Base-by-base conservation (phyloP, 2,888 invertebrate genomes). In the Eupeodes latifasciatus region DNA sequence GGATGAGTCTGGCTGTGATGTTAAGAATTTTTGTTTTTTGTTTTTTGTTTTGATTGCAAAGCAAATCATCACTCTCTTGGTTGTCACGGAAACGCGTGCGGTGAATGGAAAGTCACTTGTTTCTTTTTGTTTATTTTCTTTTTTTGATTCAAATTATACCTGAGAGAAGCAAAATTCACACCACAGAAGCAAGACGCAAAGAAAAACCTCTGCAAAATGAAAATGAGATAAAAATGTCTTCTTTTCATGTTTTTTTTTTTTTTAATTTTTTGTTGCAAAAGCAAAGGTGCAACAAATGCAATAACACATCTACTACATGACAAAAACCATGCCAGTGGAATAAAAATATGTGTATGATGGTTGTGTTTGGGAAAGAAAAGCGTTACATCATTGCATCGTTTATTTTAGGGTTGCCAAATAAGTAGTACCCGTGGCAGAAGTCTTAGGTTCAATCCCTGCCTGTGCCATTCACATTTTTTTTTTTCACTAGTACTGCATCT, bases 1-100 rank as follows among this genome's bases (percentile, higher is more conserved):
- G 83, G 80, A 83, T 83, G 83, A 83, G 86, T 71, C 80, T 80
- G 27, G 79, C n/a, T 47, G 51, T 57, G 11, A 44, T 72, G 51
- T n/a, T 51, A 19, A 85, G 80, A 67, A 75, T 84, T 80, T n/a
- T n/a, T n/a, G n/a, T n/a, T n/a, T n/a, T n/a, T n/a, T n/a, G n/a
- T n/a, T n/a, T 62, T 14, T n/a, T 27, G 64, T 71, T 77, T 59
- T 57, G 7, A 16, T 75, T 57, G 34, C 49, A 69, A 40, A 72
- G 57, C 76, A 77, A 47, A 77, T 81, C 76, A 72, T 72, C 71
- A 64, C 49, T 84, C 49, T 84, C 55, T 40, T 40, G 53, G 62
- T 61, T 79, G 61, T 36, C 66, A 51, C 27, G 44, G 40, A 10
- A 53, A 19, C 40, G 27, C 12, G 57, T 36, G 27, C 12, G 57